phyloP scores from a whole-genome alignment of 2,888 invertebrate species.

The Blomia tropicalis region DNA sequence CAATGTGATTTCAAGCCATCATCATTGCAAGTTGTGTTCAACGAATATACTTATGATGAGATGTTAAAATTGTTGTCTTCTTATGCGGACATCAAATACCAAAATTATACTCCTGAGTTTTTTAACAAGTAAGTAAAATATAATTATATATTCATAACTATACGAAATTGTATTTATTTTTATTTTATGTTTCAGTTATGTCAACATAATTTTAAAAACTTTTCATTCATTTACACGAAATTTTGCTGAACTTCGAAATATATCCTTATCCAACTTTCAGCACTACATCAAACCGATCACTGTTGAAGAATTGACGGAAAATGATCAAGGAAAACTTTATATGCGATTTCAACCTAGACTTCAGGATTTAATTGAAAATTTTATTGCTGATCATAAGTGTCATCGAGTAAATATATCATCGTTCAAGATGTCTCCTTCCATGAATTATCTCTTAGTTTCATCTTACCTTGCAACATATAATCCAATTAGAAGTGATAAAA shows the following conservation, averaged over 20 bases:
- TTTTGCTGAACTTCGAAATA: background rate
- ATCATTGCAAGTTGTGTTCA: background rate
- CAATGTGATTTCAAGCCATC: background rate
- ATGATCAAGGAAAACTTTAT: background rate
- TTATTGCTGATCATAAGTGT: background rate
- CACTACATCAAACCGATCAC: conserved; percentile 1
- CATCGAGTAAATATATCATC: background rate
- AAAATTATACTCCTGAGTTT: background rate
- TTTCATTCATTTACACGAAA: background rate
- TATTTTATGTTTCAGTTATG: conserved; percentile 2
- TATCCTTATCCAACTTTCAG: background rate
- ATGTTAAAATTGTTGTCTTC: background rate
- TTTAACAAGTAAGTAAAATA: background rate
- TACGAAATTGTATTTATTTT: background rate
- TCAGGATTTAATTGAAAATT: background rate
- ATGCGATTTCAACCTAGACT: background rate
- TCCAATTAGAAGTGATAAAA: background rate
- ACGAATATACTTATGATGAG: background rate
- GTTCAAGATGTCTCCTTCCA: background rate
- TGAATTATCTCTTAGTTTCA: background rate
- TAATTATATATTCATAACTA: too few relatives aligned
- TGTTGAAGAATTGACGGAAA: background rate
- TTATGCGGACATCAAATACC: background rate
- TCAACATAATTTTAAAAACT: background rate
- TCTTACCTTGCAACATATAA: background rate